These are phyloP conservation scores for Salvelinus alpinus DNA, from an alignment of 2,113 vertebrate species.

Conservation along the genomic window DNA sequence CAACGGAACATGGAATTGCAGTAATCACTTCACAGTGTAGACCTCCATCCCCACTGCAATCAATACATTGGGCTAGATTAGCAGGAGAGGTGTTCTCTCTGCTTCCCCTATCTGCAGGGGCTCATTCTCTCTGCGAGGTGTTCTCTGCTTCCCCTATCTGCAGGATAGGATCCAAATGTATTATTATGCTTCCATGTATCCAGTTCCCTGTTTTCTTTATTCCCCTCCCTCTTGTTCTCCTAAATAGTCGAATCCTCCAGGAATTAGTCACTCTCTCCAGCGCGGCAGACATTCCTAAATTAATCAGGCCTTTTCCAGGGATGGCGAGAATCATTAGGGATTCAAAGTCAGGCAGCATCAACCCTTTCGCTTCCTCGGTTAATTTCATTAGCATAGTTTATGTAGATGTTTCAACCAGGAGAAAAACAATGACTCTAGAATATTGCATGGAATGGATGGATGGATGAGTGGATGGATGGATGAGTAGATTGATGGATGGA, in stretches of 20 bases:
- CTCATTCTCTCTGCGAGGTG: too few relatives aligned
- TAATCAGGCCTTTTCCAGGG: constrained; percentile 68
- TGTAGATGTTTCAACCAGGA: constrained; percentile 53
- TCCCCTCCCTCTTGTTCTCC: constrained; percentile 57
- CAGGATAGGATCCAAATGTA: constrained; percentile 57
- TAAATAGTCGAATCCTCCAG: constrained; percentile 67
- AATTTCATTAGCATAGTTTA: constrained; percentile 76
- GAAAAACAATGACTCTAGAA: constrained; percentile 55
- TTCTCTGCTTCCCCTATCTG: not conserved
- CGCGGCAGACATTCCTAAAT: constrained; percentile 63
- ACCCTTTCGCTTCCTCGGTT: constrained; percentile 56
- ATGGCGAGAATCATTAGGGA: constrained; percentile 66
- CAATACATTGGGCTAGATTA: not conserved
- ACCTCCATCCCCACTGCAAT: constrained; percentile 7
- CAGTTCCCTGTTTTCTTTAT: constrained; percentile 45
- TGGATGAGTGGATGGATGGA: not conserved
- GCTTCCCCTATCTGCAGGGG: too few relatives aligned
- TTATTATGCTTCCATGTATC: constrained; percentile 67
- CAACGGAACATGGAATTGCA: too few relatives aligned
- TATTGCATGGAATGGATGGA: constrained; percentile 5
- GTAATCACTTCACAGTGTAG: too few relatives aligned
- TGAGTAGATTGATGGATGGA: constrained; percentile 23
- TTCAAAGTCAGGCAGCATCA: constrained; percentile 56
- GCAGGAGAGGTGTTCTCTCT: too few relatives aligned
- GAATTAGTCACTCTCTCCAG: constrained; percentile 70